Evolutionary conservation across 1,140 invertebrate species (phyloP), one percentile per base, ranked within the genome.

Genomic region (Hydropsyche tenuis): DNA sequence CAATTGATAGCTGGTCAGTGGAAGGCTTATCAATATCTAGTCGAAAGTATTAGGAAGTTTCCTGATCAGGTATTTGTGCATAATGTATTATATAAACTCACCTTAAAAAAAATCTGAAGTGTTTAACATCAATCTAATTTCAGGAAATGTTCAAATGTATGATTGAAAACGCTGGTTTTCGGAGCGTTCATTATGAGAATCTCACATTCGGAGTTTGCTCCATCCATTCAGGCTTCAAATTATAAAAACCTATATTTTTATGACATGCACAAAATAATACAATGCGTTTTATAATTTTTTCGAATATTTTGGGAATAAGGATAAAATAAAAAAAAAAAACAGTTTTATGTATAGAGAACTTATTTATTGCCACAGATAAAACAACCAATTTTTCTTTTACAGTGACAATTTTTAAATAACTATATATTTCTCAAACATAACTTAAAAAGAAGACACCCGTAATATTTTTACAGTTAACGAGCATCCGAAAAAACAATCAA

Each of bases 1-100:
- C 92, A 97, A 81, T 82, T 99, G 1, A 87, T 99, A 45, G 93
- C 94, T n/a, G 92, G 93, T 1, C 94, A 99, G 84, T 99, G 95
- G 94, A 91, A 96, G 78, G 92, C 97, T 12, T 99, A 99, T 85
- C 93, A 99, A 82, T 99, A 99, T 84, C 87, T 99, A 27, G 96
- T 99, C 0, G 97, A 99, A 84, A 99, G 97, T 85, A 99, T 99
- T 75, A 85, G 97, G 69, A 91, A 94, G 80, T 99, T 99, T 85
- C 98, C 97, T n/a, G 90, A 93, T 79, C 94, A 95, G 87, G 92
- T 92, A 82, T 20, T 65, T 65, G 5, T 23, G 12, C 20, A 53
- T 7, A 53, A 53, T 16, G 12, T 53, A 53, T 53, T 53, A 16
- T 53, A 16, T 53, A 16, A 16, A n/a, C n/a, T n/a, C n/a, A n/a